phyloP scores from a whole-genome alignment of 1,140 invertebrate species.

The Oncopeltus fasciatus region DNA sequence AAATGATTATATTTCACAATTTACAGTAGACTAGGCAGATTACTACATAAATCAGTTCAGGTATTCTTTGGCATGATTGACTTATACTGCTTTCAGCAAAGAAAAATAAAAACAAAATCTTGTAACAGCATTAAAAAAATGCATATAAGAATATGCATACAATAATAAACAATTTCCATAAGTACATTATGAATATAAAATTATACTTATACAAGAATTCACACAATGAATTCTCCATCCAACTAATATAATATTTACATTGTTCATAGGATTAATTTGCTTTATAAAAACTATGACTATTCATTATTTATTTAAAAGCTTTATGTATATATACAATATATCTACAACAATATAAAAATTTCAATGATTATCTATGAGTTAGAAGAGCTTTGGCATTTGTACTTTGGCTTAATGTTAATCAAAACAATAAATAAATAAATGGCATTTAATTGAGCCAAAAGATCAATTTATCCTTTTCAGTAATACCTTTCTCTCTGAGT shows the following conservation, averaged over 20 bases:
- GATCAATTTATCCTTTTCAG: too few species aligned
- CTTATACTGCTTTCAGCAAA: neutral
- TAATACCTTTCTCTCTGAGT: too few species aligned
- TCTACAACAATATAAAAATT: neutral
- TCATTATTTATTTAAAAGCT: neutral
- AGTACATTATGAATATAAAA: neutral
- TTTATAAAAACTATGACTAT: neutral
- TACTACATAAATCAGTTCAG: neutral
- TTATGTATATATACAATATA: neutral
- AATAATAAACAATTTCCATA: too few species aligned
- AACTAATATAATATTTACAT: neutral
- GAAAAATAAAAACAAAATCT: neutral
- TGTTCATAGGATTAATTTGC: neutral
- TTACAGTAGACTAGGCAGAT: neutral
- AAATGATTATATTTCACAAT: neutral
- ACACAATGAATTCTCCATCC: neutral
- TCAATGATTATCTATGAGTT: neutral
- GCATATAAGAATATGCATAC: too few species aligned
- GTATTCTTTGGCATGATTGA: neutral
- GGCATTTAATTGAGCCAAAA: too few species aligned
- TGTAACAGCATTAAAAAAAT: too few species aligned
- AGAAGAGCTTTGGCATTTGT: neutral
- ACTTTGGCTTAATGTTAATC: neutral
- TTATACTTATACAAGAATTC: neutral
- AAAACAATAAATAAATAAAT: too few species aligned